These are phyloP conservation scores for Intellagama lesueurii DNA, from an alignment of 2,797 vertebrate genomes.

Conservation along the genomic window DNA sequence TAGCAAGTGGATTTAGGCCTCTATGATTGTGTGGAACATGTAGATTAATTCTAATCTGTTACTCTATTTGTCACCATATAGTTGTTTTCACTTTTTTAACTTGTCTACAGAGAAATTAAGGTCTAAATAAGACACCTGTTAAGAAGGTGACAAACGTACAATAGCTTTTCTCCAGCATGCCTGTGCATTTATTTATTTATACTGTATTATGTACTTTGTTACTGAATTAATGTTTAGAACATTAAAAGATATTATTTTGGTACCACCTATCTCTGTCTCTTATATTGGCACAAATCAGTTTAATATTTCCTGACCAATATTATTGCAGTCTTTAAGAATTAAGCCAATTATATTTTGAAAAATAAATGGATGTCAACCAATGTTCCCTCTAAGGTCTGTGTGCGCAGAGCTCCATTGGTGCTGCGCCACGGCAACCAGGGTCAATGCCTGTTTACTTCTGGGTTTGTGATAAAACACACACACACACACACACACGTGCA, in stretches of 20 bases:
- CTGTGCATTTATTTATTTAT: too few relatives aligned
- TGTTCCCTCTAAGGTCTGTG: too few relatives aligned
- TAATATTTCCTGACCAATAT: constrained; percentile 49
- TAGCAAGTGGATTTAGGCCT: background rate
- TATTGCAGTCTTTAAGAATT: constrained; percentile 45
- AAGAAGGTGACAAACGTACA: background rate
- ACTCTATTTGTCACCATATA: background rate
- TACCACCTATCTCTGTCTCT: constrained; percentile 37
- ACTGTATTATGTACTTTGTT: background rate
- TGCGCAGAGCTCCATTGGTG: too few relatives aligned
- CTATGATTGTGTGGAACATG: background rate
- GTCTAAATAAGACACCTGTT: background rate
- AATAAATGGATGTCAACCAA: too few relatives aligned
- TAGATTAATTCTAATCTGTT: background rate
- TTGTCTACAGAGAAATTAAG: background rate
- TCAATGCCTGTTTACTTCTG: too few relatives aligned
- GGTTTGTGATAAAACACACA: too few relatives aligned
- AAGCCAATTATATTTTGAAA: too few relatives aligned
- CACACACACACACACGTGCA: too few relatives aligned
- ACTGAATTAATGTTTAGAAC: background rate
- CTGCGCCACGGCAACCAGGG: too few relatives aligned
- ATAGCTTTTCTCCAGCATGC: background rate
- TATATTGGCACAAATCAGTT: constrained; percentile 35
- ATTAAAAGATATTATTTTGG: constrained; percentile 30
- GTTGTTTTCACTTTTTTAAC: background rate